phyloP scores from a whole-genome alignment of 2,888 invertebrate genomes.

The Mimumesa dahlbomi region DNA sequence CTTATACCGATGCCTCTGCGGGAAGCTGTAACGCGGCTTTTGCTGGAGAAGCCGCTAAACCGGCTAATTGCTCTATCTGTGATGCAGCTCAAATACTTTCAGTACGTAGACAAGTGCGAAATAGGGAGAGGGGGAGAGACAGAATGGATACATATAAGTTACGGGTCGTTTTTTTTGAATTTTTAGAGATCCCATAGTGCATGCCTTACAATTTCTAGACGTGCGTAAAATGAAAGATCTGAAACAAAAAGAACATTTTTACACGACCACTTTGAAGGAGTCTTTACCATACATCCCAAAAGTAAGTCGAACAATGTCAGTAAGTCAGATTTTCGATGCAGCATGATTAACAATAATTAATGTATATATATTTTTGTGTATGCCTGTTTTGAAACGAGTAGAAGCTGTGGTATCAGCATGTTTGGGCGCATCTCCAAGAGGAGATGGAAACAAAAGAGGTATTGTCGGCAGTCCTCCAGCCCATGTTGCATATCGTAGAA shows the following conservation, averaged over 20 bases:
- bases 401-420: constrained; percentile 97
- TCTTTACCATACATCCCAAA: constrained; percentile 93
- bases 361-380: neutral
- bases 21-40: constrained; percentile 91
- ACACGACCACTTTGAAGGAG: constrained; percentile 92
- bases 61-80: too few relatives aligned
- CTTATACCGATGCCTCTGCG: constrained; percentile 91
- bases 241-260: constrained; percentile 93
- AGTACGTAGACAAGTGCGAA: too few relatives aligned
- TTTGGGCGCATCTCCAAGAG: constrained; percentile 93
- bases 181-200: constrained; percentile 92
- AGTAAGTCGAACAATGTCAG: constrained; percentile 80
- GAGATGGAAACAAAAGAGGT: constrained; percentile 94
- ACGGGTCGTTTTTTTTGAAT: too few relatives aligned
- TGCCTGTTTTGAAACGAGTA: constrained; percentile 82
- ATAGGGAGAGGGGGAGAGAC: too few relatives aligned
- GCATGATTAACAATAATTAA: too few relatives aligned
- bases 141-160: too few relatives aligned
- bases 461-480: constrained; percentile 91
- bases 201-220: constrained; percentile 95
- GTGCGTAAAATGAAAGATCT: constrained; percentile 96
- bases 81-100: constrained; percentile 93
- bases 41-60: too few relatives aligned
- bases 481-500: constrained; percentile 91
- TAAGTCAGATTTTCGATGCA: too few relatives aligned